Conservation (phyloP, 2,797 vertebrate genomes). For the Lepus oiostolus region DNA sequence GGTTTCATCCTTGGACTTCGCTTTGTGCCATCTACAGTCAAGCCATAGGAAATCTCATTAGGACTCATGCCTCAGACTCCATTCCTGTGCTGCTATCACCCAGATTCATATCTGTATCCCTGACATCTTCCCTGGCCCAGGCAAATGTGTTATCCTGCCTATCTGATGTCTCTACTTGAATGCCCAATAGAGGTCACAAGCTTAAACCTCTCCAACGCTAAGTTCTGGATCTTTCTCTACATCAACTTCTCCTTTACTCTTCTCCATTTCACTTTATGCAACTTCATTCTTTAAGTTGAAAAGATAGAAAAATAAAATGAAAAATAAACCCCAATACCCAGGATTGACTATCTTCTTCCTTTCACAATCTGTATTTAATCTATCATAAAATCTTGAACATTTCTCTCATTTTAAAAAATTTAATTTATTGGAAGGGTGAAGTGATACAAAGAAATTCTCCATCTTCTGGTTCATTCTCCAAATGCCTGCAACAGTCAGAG, state of each 20-base stretch:
- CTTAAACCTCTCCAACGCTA: not conserved
- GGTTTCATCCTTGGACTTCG: not conserved
- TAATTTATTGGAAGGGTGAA: not conserved
- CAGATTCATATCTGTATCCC: not conserved
- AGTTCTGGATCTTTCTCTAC: not conserved
- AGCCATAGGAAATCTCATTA: not conserved
- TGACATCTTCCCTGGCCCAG: not conserved
- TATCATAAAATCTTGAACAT: not conserved
- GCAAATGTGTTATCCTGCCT: not conserved
- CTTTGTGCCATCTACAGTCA: not conserved
- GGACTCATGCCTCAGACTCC: slow-evolving; percentile 2
- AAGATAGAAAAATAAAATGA: not conserved
- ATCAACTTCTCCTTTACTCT: not conserved
- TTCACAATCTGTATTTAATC: not conserved
- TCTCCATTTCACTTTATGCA: not conserved
- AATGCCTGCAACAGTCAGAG: no score
- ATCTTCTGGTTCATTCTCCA: no score
- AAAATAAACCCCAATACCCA: not conserved
- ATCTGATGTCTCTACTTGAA: not conserved
- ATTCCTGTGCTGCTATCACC: not conserved
- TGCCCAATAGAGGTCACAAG: not conserved
- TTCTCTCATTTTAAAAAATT: not conserved
- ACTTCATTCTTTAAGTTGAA: slow-evolving; percentile 22
- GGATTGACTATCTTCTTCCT: not conserved
- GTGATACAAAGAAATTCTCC: no score